Evolutionary conservation across 2,888 invertebrate genomes (phyloP).

Genomic region (Odontocerum albicorne): DNA sequence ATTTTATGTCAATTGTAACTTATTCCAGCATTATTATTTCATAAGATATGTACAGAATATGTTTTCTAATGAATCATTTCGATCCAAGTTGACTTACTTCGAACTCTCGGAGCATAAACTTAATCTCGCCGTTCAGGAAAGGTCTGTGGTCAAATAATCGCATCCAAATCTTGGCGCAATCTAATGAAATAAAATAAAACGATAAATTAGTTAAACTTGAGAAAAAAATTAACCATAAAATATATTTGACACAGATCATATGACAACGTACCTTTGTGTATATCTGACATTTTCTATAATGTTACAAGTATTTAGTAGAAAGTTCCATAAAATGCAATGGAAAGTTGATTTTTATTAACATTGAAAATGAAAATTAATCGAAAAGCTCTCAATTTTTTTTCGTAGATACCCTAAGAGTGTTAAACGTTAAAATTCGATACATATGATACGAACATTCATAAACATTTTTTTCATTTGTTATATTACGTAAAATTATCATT

Average conservation of each 20-base stretch:
- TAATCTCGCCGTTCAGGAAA: constrained; percentile 84
- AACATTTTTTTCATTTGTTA: neutral
- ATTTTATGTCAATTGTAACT: too few relatives aligned
- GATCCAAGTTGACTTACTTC: too few relatives aligned
- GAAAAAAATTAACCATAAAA: neutral
- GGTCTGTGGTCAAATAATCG: constrained; percentile 86
- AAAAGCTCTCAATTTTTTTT: too few relatives aligned
- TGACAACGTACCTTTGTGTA: constrained; percentile 43
- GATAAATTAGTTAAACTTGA: constrained; percentile 2
- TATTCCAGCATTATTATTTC: too few relatives aligned
- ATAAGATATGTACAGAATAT: too few relatives aligned
- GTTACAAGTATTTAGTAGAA: constrained; percentile 2
- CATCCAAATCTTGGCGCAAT: constrained; percentile 80
- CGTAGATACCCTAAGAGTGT: too few relatives aligned
- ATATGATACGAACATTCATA: neutral
- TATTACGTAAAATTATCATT: neutral
- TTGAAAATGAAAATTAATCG: too few relatives aligned
- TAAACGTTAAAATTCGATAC: neutral
- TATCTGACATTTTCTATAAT: constrained; percentile 42
- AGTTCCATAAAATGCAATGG: neutral
- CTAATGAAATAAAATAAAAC: constrained; percentile 57
- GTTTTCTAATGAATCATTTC: too few relatives aligned
- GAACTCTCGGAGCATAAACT: constrained; percentile 80
- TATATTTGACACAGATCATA: constrained; percentile 14
- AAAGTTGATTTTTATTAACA: too few relatives aligned